These are phyloP conservation scores for Hylia prasina DNA, from an alignment of 2,113 vertebrate genomes.

Conservation along the genomic window DNA sequence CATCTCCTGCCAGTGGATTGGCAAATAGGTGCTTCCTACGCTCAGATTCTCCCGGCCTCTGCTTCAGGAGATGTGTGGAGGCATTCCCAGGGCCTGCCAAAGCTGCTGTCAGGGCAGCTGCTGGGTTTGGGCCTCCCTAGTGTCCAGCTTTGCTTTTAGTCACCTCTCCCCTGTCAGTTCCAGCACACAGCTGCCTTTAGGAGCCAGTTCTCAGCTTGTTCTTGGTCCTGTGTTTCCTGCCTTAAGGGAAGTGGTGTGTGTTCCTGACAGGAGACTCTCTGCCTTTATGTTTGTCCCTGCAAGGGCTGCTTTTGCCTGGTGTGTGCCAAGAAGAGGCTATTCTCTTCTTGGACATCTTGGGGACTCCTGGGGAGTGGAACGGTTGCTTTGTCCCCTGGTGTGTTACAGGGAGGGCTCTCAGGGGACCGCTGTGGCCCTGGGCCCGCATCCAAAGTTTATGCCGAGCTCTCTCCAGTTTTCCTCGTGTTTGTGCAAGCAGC, in stretches of 20 bases:
- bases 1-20: background rate
- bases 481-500: background rate
- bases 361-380: background rate
- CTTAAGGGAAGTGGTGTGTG: background rate
- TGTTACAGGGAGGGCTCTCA: background rate
- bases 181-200: background rate
- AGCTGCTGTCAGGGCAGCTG: background rate
- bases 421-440: background rate
- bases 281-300: background rate
- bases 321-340: background rate
- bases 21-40: background rate
- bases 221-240: background rate
- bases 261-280: background rate
- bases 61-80: background rate
- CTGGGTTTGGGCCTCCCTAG: background rate
- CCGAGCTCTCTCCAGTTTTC: background rate
- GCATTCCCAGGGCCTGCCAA: background rate
- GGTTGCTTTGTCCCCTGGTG: background rate
- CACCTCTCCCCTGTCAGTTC: background rate
- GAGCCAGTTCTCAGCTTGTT: background rate
- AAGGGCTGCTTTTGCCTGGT: background rate
- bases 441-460: background rate
- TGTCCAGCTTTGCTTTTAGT: background rate
- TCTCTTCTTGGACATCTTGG: background rate
- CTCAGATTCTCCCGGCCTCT: background rate